Evolutionary conservation across 1,140 invertebrate genomes (phyloP).

Genomic region (Camponotus floridanus): DNA sequence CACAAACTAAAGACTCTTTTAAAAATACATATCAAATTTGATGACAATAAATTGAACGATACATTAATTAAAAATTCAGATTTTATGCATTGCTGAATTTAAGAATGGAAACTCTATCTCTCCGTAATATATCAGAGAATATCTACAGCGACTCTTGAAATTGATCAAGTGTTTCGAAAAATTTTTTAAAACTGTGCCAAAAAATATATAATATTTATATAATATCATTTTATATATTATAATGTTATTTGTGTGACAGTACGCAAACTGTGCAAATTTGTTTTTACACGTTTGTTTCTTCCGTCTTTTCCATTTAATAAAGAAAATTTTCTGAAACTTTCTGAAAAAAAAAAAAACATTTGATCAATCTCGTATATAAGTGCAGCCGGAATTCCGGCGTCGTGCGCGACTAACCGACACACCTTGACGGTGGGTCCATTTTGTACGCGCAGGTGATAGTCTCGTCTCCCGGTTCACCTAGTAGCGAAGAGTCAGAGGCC

Average conservation of each 20-base stretch:
- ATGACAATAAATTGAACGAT: background rate
- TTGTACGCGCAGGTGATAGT: slow-evolving; percentile 88
- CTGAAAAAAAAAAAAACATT: background rate
- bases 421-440: slow-evolving; percentile 60
- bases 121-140: slow-evolving; percentile 6
- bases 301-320: background rate
- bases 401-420: slow-evolving; percentile 39
- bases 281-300: background rate
- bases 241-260: background rate
- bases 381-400: background rate
- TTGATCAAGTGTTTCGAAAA: slow-evolving; percentile 16
- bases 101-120: background rate
- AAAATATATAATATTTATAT: too few species aligned
- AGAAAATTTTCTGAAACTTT: background rate
- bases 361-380: slow-evolving; percentile 7
- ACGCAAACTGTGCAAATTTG: background rate
- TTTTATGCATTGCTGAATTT: background rate
- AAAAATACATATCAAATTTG: background rate
- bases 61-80: background rate
- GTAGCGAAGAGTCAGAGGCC: slow-evolving; percentile 88
- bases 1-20: slow-evolving; percentile 7
- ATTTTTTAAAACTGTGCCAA: background rate
- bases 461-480: slow-evolving; percentile 91
- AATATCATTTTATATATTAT: too few species aligned
- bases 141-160: background rate